Evolutionary conservation across 2,888 invertebrate species (phyloP).

Genomic region (Agrochola litura): DNA sequence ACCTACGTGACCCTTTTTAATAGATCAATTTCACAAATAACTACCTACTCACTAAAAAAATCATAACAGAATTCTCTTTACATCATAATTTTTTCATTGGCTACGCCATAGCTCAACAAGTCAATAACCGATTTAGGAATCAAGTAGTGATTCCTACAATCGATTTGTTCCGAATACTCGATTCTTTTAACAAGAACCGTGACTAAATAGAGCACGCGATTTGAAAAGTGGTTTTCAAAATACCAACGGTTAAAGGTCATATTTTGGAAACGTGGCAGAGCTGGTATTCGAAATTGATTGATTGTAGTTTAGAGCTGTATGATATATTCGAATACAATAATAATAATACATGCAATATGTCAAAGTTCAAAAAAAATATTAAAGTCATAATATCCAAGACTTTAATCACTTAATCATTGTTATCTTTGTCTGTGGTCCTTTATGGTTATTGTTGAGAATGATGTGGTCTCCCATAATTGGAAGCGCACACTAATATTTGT

Average conservation of each 20-base stretch:
- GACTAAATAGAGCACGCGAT: constrained; percentile 45
- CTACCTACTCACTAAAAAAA: constrained; percentile 4
- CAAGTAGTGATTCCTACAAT: constrained; percentile 58
- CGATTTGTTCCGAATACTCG: constrained; percentile 59
- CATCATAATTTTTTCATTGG: constrained; percentile 22
- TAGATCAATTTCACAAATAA: constrained; percentile 12
- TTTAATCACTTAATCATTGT: no score
- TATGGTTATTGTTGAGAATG: no score
- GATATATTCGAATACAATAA: background rate
- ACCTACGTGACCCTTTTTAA: constrained; percentile 23
- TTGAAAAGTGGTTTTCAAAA: constrained; percentile 45
- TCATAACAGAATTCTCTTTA: constrained; percentile 6
- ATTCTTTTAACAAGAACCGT: constrained; percentile 48
- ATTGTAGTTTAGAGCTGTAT: background rate
- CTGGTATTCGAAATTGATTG: background rate
- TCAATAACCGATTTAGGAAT: constrained; percentile 52
- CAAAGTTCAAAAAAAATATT: no score
- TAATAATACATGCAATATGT: no score
- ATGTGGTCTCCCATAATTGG: no score
- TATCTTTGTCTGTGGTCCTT: no score
- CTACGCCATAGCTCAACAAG: constrained; percentile 43
- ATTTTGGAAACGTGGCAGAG: constrained; percentile 1
- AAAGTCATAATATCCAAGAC: no score
- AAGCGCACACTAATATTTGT: no score
- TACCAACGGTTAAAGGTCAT: constrained; percentile 12